These are phyloP conservation scores for Hydraecia micacea DNA, from an alignment of 2,888 invertebrate genomes.

Conservation along the genomic window DNA sequence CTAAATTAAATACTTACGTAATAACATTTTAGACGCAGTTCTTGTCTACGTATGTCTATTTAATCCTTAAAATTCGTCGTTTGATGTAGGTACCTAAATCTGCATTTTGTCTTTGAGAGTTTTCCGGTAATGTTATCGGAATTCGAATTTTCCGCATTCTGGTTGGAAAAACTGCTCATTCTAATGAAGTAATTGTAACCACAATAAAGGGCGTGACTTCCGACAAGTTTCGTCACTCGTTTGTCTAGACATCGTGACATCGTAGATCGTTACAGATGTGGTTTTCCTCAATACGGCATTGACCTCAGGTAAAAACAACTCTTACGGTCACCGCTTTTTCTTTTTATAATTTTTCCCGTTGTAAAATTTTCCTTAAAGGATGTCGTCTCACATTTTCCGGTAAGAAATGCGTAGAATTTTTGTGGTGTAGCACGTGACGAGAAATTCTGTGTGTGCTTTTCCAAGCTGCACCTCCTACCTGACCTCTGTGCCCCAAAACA, in stretches of 20 bases:
- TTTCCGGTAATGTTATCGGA: neutral
- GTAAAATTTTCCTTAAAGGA: conserved; percentile 18
- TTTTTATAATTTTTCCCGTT: conserved; percentile 26
- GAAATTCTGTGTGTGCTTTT: neutral
- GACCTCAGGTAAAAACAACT: conserved; percentile 46
- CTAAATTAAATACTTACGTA: neutral
- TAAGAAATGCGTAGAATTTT: neutral
- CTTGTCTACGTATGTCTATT: no score
- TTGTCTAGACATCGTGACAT: conserved; percentile 57
- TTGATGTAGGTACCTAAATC: neutral
- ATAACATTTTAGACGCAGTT: neutral
- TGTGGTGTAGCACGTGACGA: neutral
- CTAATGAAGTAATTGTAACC: conserved; percentile 16
- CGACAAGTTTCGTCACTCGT: conserved; percentile 39
- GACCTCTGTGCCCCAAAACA: neutral
- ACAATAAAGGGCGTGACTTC: conserved; percentile 31
- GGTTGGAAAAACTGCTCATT: neutral
- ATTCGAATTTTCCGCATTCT: neutral
- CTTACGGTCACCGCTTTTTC: conserved; percentile 22
- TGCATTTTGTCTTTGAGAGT: neutral
- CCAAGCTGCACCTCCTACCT: neutral
- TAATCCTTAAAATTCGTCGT: neutral
- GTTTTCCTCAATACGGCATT: conserved; percentile 65
- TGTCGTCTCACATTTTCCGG: neutral
- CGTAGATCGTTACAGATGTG: conserved; percentile 36